Conservation (phyloP, 2,888 invertebrate genomes). For the Omphaloscelis lunosa region DNA sequence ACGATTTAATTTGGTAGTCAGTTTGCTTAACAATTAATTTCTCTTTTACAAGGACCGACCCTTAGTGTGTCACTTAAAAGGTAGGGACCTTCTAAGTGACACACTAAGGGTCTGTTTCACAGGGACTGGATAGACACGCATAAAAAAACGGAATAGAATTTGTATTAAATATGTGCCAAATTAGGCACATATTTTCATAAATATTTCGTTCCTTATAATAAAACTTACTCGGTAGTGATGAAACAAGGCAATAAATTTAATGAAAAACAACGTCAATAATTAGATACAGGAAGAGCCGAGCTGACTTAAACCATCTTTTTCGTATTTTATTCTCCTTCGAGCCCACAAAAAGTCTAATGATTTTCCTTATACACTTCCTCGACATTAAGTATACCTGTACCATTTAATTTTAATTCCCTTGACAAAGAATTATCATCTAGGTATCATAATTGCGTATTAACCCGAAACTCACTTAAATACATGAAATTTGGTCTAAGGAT, state of each 20-base stretch:
- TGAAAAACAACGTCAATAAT: background rate
- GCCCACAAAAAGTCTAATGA: background rate
- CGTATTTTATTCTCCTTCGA: conserved; percentile 1
- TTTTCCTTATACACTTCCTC: background rate
- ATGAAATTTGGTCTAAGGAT: background rate
- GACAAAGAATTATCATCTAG: background rate
- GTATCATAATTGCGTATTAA: background rate
- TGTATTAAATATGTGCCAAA: too few species aligned
- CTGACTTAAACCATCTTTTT: background rate
- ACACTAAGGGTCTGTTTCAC: background rate
- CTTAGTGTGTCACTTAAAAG: too few species aligned
- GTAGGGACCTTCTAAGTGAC: background rate
- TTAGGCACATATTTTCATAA: too few species aligned
- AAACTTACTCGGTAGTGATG: background rate
- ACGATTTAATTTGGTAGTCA: background rate
- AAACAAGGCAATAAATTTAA: background rate
- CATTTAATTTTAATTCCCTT: background rate
- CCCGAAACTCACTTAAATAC: background rate
- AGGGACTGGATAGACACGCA: background rate
- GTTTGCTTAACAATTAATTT: background rate
- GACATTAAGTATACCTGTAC: background rate
- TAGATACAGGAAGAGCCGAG: background rate
- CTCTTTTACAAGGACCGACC: background rate
- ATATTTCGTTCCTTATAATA: background rate
- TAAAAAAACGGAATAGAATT: background rate